These are phyloP conservation scores for Panzeria rudis DNA, from an alignment of 2,888 invertebrate species.

Conservation along the genomic window DNA sequence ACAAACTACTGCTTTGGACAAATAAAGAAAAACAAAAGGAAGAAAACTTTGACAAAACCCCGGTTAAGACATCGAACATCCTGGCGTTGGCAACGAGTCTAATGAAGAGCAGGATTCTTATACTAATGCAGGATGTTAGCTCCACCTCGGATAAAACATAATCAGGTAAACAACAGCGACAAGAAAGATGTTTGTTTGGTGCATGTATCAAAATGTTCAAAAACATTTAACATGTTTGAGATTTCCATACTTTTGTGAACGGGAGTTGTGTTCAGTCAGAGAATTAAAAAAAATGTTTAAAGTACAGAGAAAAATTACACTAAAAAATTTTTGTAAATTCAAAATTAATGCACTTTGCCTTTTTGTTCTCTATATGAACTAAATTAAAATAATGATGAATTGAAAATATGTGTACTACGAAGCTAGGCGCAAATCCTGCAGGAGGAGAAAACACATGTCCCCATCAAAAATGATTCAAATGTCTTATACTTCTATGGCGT, in stretches of 20 bases:
- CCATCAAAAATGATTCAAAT: no score
- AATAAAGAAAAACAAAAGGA: conserved; percentile 45
- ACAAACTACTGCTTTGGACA: conserved; percentile 30
- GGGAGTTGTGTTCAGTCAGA: background rate
- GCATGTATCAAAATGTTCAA: conserved; percentile 49
- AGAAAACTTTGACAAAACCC: conserved; percentile 60
- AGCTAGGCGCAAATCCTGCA: no score
- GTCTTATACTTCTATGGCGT: no score
- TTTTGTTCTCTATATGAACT: background rate
- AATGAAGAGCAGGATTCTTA: conserved; percentile 41
- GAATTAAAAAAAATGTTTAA: background rate
- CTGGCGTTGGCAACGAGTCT: conserved; percentile 63
- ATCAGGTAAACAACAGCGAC: conserved; percentile 64
- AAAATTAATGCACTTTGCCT: background rate
- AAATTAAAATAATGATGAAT: no score
- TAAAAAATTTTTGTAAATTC: background rate
- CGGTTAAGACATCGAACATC: conserved; percentile 70
- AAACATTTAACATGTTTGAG: conserved; percentile 50
- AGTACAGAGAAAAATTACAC: conserved; percentile 1
- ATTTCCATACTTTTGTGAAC: conserved; percentile 4
- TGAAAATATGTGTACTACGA: no score
- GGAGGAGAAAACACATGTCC: no score
- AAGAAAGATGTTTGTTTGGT: conserved; percentile 52
- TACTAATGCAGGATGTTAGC: conserved; percentile 66
- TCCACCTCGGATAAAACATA: conserved; percentile 66